phyloP scores from a whole-genome alignment of 2,113 vertebrate species.

The Corythornis madagascariensis region DNA sequence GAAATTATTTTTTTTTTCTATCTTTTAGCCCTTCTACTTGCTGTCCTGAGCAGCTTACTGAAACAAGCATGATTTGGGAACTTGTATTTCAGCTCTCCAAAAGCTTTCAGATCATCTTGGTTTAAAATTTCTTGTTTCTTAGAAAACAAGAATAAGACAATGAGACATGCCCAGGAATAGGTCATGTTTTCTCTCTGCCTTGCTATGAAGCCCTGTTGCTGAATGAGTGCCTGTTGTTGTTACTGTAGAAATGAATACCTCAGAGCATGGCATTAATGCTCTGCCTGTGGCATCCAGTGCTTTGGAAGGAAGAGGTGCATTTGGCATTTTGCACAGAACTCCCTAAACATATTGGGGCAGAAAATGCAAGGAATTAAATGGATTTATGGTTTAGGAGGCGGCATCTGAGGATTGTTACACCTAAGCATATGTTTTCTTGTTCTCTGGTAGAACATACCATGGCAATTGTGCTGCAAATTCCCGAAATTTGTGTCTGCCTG shows the following conservation, averaged over 20 bases:
- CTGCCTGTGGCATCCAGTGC: neutral
- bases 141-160: neutral
- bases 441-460: neutral
- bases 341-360: neutral
- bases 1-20: neutral
- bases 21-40: neutral
- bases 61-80: neutral
- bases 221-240: neutral
- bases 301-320: neutral
- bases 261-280: neutral
- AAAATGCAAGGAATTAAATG: neutral
- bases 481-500: slow-evolving; percentile 29
- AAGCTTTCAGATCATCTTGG: neutral
- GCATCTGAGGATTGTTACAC: neutral
- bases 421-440: slow-evolving; percentile 11
- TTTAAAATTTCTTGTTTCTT: neutral
- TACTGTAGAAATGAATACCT: neutral
- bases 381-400: neutral
- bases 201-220: neutral
- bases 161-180: neutral
- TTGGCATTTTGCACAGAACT: neutral
- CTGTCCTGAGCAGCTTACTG: neutral
- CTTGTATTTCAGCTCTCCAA: neutral
- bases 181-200: neutral
- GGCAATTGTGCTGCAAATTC: neutral